Evolutionary conservation across 2,888 invertebrate species (phyloP).

Genomic region (Tetanocera ferruginea): DNA sequence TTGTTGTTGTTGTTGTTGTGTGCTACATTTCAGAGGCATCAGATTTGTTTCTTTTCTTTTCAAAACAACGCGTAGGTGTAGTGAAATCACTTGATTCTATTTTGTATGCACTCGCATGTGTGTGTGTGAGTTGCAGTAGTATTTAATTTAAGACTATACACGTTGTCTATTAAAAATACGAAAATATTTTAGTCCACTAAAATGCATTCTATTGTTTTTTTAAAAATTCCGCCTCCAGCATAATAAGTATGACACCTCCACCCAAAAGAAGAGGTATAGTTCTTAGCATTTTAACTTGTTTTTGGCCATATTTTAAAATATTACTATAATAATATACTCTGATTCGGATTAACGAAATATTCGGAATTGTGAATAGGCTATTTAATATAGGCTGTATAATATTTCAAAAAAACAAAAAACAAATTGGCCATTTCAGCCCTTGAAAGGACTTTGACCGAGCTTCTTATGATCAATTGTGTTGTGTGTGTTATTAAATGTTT

Average conservation of each 20-base stretch:
- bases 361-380: too few species aligned
- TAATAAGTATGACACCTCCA: neutral
- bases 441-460: too few species aligned
- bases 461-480: too few species aligned
- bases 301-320: too few species aligned
- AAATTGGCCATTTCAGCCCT: too few species aligned
- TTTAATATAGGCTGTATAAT: too few species aligned
- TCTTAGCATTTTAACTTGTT: neutral
- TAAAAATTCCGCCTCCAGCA: too few species aligned
- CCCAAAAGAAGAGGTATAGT: neutral
- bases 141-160: neutral
- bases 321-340: too few species aligned
- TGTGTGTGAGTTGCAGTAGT: neutral
- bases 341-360: too few species aligned
- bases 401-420: too few species aligned
- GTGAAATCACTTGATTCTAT: neutral
- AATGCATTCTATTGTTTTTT: neutral
- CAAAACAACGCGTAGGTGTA: conserved; percentile 21
- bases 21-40: conserved; percentile 7
- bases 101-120: neutral
- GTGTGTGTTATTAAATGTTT: too few species aligned
- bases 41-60: neutral
- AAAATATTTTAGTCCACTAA: neutral
- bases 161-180: neutral
- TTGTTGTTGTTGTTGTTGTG: neutral